Percentiles rank a stretch among this genome's conserved stretches.
Evolutionary conservation across 2,113 vertebrate species (phyloP).

Genomic region (Nipponia nippon): DNA sequence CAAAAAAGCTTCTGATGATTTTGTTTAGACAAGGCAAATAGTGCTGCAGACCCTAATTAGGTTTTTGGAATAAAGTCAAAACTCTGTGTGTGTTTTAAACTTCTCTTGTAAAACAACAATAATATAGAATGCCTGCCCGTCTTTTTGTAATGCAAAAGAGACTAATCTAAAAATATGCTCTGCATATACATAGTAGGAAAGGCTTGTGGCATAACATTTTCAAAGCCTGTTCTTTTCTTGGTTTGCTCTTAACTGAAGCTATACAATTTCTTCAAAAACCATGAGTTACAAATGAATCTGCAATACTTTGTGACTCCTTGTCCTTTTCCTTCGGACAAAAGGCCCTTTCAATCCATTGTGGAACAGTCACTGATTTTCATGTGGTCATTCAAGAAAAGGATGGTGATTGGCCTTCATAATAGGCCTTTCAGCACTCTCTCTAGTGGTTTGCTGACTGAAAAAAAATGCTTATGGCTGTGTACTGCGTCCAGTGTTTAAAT

Average conservation of each 20-base stretch:
- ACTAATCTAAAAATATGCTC: slow-evolving; percentile 10
- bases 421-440: not conserved
- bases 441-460: not conserved
- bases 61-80: slow-evolving; percentile 58
- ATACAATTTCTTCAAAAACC: slow-evolving; percentile 36
- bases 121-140: slow-evolving; percentile 2
- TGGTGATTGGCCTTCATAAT: not conserved
- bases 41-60: slow-evolving; percentile 33
- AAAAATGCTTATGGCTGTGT: not conserved
- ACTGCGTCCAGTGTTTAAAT: not conserved
- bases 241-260: slow-evolving; percentile 18
- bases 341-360: slow-evolving; percentile 4
- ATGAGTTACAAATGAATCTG: slow-evolving; percentile 7
- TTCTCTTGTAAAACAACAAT: slow-evolving; percentile 27
- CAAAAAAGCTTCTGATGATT: slow-evolving; percentile 16
- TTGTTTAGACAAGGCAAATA: slow-evolving; percentile 48
- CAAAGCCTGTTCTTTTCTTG: slow-evolving; percentile 30
- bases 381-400: slow-evolving; percentile 38
- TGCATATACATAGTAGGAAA: not conserved
- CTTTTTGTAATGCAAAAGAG: not conserved
- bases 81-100: slow-evolving; percentile 29
- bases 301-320: slow-evolving; percentile 36
- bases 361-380: slow-evolving; percentile 25
- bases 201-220: slow-evolving; percentile 13
- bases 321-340: slow-evolving; percentile 46